phyloP scores from a whole-genome alignment of 2,113 vertebrate genomes.

The Mesocricetus auratus region DNA sequence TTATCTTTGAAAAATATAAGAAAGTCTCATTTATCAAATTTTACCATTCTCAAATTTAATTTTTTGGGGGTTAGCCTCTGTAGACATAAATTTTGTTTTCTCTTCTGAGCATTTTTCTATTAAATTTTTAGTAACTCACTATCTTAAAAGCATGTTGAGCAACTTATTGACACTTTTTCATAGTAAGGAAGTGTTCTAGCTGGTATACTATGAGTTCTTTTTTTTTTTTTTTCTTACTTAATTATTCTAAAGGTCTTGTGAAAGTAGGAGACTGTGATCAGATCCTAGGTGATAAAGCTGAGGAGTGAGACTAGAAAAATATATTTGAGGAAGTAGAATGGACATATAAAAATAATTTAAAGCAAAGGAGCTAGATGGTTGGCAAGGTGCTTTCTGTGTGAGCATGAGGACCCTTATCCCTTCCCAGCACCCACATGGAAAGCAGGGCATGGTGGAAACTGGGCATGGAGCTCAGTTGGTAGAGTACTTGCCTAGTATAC shows the following conservation, averaged over 20 bases:
- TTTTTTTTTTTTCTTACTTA: slow-evolving; percentile 23
- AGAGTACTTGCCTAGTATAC: background rate
- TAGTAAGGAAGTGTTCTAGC: slow-evolving; percentile 47
- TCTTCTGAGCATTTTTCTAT: slow-evolving; percentile 61
- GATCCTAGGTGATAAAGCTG: background rate
- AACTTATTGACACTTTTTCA: slow-evolving; percentile 53
- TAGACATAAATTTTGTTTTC: slow-evolving; percentile 66
- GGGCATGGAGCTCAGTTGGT: background rate
- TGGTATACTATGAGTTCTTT: background rate
- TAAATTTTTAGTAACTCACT: slow-evolving; percentile 60
- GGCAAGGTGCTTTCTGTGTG: background rate
- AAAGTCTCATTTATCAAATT: slow-evolving; percentile 63
- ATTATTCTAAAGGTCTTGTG: slow-evolving; percentile 33
- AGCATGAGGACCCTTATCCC: background rate
- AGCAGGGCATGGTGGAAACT: background rate
- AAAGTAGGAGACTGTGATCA: background rate
- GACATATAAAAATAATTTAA: background rate
- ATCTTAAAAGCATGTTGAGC: slow-evolving; percentile 46
- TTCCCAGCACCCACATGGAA: background rate
- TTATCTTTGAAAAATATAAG: slow-evolving; percentile 67
- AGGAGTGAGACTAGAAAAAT: slow-evolving; percentile 21
- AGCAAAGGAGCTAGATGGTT: background rate
- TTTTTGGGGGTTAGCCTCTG: slow-evolving; percentile 68
- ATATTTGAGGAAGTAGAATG: background rate
- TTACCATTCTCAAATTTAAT: slow-evolving; percentile 65